A percentile compares a stretch with the other conserved stretches of the same genome.
Conservation (phyloP, 2,888 invertebrate genomes). For the Antitype chi region DNA sequence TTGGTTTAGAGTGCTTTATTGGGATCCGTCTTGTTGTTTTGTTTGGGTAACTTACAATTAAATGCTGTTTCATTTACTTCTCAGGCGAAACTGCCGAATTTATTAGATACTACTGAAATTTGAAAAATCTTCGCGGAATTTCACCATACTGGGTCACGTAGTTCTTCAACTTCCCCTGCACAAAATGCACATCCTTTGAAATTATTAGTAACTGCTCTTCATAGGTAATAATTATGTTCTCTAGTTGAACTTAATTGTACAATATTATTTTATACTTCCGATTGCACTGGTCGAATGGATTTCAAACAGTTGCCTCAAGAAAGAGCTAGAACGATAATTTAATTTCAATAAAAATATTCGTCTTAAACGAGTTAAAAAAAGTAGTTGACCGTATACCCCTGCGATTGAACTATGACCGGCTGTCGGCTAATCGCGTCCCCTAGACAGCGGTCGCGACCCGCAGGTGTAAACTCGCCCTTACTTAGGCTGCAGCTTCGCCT, state of each 20-base stretch:
- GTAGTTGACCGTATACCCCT: constrained; percentile 66
- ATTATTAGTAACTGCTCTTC: background rate
- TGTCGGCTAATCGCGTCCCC: constrained; percentile 56
- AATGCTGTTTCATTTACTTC: constrained; percentile 66
- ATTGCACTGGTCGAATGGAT: background rate
- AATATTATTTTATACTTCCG: background rate
- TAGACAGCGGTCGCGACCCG: constrained; percentile 61
- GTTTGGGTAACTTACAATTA: constrained; percentile 76
- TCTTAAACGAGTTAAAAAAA: constrained; percentile 49
- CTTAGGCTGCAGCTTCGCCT: constrained; percentile 77
- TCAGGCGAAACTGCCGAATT: constrained; percentile 21
- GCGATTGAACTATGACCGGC: constrained; percentile 74
- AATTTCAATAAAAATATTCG: constrained; percentile 46
- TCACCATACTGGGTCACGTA: background rate
- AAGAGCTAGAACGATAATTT: constrained; percentile 31
- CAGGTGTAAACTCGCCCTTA: constrained; percentile 82
- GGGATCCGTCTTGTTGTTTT: constrained; percentile 80
- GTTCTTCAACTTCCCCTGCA: background rate
- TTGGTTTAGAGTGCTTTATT: constrained; percentile 77
- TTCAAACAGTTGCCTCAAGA: constrained; percentile 33
- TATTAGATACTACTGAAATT: constrained; percentile 13
- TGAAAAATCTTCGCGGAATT: constrained; percentile 1
- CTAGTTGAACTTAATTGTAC: background rate
- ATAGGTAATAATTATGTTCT: background rate
- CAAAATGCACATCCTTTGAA: background rate